These are phyloP conservation scores for Heliothis peltigera DNA, from an alignment of 2,888 invertebrate species.

Conservation along the genomic window DNA sequence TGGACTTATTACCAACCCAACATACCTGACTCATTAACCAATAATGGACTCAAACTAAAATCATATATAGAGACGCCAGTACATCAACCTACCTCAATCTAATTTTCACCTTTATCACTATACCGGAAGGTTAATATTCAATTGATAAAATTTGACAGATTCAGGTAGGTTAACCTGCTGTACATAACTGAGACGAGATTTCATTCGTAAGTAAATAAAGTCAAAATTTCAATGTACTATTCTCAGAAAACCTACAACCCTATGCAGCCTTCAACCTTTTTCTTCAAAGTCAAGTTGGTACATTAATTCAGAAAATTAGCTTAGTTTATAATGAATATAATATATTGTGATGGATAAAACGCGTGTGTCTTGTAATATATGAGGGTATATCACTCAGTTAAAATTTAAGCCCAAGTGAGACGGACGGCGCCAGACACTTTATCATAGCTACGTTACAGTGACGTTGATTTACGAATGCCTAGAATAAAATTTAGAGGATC, in stretches of 20 bases:
- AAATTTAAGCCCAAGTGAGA: constrained; percentile 46
- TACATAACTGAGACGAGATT: too few relatives aligned
- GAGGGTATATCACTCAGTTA: constrained; percentile 30
- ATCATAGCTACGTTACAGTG: constrained; percentile 21
- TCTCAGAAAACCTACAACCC: not conserved
- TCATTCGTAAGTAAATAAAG: too few relatives aligned
- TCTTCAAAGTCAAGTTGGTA: not conserved
- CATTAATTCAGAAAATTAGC: constrained; percentile 13
- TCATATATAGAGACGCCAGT: too few relatives aligned
- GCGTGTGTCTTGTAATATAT: constrained; percentile 27
- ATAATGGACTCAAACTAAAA: too few relatives aligned
- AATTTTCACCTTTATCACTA: too few relatives aligned
- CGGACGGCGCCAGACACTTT: constrained; percentile 26
- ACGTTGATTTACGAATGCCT: constrained; percentile 19
- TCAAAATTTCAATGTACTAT: not conserved
- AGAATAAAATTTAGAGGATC: not conserved
- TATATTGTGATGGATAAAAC: constrained; percentile 14
- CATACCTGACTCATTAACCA: too few relatives aligned
- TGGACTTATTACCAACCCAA: too few relatives aligned
- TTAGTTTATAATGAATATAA: constrained; percentile 11
- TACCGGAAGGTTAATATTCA: too few relatives aligned
- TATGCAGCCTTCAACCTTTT: not conserved
- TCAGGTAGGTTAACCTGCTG: too few relatives aligned
- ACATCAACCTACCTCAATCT: too few relatives aligned
- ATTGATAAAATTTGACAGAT: too few relatives aligned